Evolutionary conservation across 2,113 vertebrate genomes (phyloP).

Genomic region (Chionomys nivalis): DNA sequence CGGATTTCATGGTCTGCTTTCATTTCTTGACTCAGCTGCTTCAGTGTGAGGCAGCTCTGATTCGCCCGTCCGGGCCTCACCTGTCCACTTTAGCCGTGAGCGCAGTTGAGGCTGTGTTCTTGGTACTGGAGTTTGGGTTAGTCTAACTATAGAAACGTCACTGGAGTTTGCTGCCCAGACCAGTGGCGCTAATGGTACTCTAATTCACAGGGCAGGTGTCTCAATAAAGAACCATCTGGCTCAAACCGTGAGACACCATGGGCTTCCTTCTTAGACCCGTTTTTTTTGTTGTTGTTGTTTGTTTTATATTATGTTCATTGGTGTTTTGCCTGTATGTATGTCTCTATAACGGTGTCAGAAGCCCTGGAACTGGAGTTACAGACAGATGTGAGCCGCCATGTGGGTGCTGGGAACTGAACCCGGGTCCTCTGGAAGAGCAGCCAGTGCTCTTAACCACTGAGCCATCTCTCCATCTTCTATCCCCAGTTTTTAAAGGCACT

Average conservation of each 20-base stretch:
- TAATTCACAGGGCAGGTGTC: not conserved
- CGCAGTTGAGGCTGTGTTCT: not conserved
- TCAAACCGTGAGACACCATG: too few species aligned
- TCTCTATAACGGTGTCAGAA: not conserved
- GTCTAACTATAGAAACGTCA: not conserved
- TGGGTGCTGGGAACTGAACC: not conserved
- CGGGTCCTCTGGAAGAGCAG: not conserved
- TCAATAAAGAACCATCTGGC: not conserved
- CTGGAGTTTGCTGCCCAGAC: slow-evolving; percentile 2
- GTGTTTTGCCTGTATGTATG: not conserved
- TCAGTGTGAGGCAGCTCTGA: not conserved
- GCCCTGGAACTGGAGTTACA: not conserved
- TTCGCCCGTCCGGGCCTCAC: not conserved
- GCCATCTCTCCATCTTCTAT: not conserved
- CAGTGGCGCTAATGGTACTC: not conserved
- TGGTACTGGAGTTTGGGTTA: not conserved
- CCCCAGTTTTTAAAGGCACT: not conserved
- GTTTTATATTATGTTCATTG: not conserved
- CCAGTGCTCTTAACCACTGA: not conserved
- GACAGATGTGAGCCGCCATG: not conserved
- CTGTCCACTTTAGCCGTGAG: not conserved
- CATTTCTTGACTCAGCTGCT: not conserved
- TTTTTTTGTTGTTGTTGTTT: too few species aligned
- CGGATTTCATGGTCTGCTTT: not conserved
- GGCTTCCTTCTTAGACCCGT: not conserved